Conservation (phyloP, 2,888 invertebrate species). For the Drosophila lutescens region DNA sequence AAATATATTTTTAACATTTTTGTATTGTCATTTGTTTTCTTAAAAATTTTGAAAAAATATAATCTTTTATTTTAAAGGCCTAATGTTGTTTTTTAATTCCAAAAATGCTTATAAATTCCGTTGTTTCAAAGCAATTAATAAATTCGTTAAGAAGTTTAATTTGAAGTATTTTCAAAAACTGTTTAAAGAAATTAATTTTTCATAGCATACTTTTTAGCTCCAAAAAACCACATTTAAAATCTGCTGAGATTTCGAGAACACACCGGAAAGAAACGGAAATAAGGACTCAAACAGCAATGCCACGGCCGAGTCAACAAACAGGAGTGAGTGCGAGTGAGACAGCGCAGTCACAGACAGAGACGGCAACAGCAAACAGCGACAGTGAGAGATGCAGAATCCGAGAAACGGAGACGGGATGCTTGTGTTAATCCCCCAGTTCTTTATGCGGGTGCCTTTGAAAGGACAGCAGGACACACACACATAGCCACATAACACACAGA, state of each 20-base stretch:
- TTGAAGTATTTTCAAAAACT: too few species aligned
- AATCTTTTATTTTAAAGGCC: too few species aligned
- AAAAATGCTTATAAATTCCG: neutral
- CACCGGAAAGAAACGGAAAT: conserved; percentile 16
- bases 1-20: too few species aligned
- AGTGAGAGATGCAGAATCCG: conserved; percentile 34
- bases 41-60: too few species aligned
- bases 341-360: conserved; percentile 30
- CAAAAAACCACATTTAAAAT: neutral
- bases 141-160: too few species aligned
- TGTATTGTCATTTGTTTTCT: too few species aligned
- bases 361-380: conserved; percentile 27
- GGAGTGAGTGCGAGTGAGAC: conserved; percentile 23
- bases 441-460: conserved; percentile 34
- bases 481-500: conserved; percentile 11
- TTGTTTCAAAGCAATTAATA: too few species aligned
- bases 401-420: conserved; percentile 18
- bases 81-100: too few species aligned
- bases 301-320: conserved; percentile 39
- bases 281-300: conserved; percentile 51
- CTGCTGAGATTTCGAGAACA: conserved; percentile 5
- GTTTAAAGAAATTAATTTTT: neutral
- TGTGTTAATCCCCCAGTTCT: conserved; percentile 1
- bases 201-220: neutral
- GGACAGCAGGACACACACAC: conserved; percentile 30